A percentile compares a stretch with the other conserved stretches of the same genome.
phyloP scores from a whole-genome alignment of 1,140 invertebrate genomes.

The Panulirus ornatus region DNA sequence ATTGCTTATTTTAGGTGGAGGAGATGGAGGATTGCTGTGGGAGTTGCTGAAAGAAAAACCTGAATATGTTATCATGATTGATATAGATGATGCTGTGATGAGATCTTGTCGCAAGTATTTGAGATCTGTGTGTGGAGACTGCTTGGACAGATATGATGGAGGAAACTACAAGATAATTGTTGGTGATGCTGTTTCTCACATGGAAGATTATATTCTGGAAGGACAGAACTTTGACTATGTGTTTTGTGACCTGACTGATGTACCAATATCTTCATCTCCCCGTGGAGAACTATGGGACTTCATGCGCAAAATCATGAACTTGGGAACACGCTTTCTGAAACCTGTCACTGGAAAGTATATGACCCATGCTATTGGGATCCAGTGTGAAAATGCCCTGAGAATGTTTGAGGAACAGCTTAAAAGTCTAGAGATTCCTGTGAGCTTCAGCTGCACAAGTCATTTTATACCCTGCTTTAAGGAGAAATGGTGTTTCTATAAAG shows the following conservation, averaged over 20 bases:
- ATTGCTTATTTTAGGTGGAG: constrained; percentile 95
- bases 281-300: constrained; percentile 91
- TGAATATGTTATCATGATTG: constrained; percentile 93
- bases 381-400: constrained; percentile 86
- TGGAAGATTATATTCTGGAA: constrained; percentile 88
- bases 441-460: constrained; percentile 85
- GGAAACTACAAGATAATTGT: constrained; percentile 94
- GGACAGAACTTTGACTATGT: constrained; percentile 93
- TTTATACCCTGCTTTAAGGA: constrained; percentile 94
- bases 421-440: constrained; percentile 84
- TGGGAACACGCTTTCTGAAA: constrained; percentile 88
- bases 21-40: constrained; percentile 93
- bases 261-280: constrained; percentile 88
- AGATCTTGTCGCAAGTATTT: constrained; percentile 90
- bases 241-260: constrained; percentile 95
- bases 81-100: constrained; percentile 90
- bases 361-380: constrained; percentile 92
- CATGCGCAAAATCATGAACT: constrained; percentile 88
- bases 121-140: constrained; percentile 90
- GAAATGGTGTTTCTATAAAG: constrained; percentile 94
- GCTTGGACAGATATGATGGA: constrained; percentile 88
- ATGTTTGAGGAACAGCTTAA: constrained; percentile 90
- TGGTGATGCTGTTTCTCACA: constrained; percentile 90
- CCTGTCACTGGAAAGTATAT: constrained; percentile 89
- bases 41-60: constrained; percentile 94